Evolutionary conservation across 2,888 invertebrate species (phyloP).

Genomic region (Dolichomitus sp.): DNA sequence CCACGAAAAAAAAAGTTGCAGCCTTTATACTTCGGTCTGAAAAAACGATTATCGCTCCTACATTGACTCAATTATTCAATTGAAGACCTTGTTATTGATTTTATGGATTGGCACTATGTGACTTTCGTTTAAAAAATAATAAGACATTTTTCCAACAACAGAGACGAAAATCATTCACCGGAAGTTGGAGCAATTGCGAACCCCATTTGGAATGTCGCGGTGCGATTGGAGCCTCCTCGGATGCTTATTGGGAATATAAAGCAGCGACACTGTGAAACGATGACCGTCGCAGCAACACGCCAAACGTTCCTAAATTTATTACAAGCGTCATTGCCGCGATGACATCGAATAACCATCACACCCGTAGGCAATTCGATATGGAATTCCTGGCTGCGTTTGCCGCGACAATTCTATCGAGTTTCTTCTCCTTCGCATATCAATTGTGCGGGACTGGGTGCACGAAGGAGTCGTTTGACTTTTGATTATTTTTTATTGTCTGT

Average conservation of each 20-base stretch:
- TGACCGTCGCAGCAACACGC: neutral
- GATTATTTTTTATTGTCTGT: too few relatives aligned
- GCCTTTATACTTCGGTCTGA: too few relatives aligned
- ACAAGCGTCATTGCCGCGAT: slow-evolving; percentile 20
- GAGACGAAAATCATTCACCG: slow-evolving; percentile 8
- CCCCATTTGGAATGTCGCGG: neutral
- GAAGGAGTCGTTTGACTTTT: neutral
- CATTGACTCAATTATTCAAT: too few relatives aligned
- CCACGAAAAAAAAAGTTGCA: too few relatives aligned
- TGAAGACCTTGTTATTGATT: too few relatives aligned
- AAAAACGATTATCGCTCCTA: too few relatives aligned
- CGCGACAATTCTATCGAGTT: slow-evolving; percentile 27
- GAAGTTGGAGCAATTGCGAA: slow-evolving; percentile 4
- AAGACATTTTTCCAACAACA: neutral
- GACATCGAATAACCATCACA: neutral
- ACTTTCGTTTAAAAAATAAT: too few relatives aligned
- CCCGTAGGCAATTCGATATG: neutral
- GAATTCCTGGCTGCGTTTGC: neutral
- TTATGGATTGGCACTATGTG: too few relatives aligned
- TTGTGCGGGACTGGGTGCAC: neutral
- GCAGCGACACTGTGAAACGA: neutral
- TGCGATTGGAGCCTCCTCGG: neutral
- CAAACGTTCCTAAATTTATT: slow-evolving; percentile 32
- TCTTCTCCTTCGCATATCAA: slow-evolving; percentile 29
- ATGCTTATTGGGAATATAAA: slow-evolving; percentile 25